A percentile compares a stretch with the other conserved stretches of the same genome.
Conservation (phyloP, 1,140 invertebrate species). For the Schmidtea mediterranea region DNA sequence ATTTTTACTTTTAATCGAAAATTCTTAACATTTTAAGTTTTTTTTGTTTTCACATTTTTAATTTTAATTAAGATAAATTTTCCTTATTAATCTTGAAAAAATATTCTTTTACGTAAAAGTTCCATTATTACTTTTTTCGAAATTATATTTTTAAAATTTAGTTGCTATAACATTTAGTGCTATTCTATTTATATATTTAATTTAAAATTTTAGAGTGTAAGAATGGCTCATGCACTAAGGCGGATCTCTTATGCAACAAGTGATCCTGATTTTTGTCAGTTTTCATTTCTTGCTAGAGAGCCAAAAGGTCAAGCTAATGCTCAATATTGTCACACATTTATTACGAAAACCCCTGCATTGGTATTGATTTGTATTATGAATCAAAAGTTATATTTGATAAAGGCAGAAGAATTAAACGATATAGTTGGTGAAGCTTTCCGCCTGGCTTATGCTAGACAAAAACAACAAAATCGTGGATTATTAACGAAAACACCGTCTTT, state of each 20-base stretch:
- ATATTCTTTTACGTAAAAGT: too few relatives aligned
- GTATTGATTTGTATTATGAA: too few relatives aligned
- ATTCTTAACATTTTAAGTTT: too few relatives aligned
- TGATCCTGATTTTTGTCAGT: conserved; percentile 47
- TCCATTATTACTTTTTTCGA: too few relatives aligned
- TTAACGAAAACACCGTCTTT: conserved; percentile 15
- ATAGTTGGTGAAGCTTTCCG: conserved; percentile 66
- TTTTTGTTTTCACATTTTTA: too few relatives aligned
- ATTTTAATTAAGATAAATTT: too few relatives aligned
- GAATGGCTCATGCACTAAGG: conserved; percentile 51
- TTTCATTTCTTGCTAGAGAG: conserved; percentile 53
- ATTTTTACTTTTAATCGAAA: too few relatives aligned
- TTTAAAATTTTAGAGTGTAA: neutral
- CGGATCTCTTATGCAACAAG: conserved; percentile 59
- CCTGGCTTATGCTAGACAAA: conserved; percentile 57
- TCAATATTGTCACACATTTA: conserved; percentile 55
- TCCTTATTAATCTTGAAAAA: too few relatives aligned
- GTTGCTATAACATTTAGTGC: too few relatives aligned
- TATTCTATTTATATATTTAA: neutral
- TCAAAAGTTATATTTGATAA: too few relatives aligned
- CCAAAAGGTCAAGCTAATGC: conserved; percentile 42
- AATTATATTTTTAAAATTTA: too few relatives aligned
- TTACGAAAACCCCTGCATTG: conserved; percentile 39
- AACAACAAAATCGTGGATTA: conserved; percentile 14
- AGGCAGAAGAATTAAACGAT: conserved; percentile 60